Conservation (phyloP, 2,113 vertebrate genomes). For the Catharus fuscescens region DNA sequence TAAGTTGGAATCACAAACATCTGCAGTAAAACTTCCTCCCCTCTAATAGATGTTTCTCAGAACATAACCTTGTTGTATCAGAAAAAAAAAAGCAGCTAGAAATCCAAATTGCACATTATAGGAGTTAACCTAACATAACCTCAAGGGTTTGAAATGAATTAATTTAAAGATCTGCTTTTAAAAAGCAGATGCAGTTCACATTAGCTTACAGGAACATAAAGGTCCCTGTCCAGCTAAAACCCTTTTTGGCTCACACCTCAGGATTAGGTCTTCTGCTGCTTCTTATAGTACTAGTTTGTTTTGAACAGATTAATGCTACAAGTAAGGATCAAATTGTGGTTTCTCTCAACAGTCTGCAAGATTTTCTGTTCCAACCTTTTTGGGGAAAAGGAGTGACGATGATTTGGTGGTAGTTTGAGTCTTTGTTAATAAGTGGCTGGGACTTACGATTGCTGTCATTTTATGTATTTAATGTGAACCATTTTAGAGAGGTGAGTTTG, state of each 20-base stretch:
- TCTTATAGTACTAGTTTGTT: constrained; percentile 12
- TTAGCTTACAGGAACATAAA: background rate
- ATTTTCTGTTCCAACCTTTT: background rate
- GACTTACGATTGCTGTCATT: background rate
- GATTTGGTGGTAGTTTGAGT: background rate
- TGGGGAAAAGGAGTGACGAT: background rate
- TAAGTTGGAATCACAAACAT: constrained; percentile 80
- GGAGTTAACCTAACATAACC: constrained; percentile 52
- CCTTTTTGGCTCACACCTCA: constrained; percentile 25
- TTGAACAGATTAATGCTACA: background rate
- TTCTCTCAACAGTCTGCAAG: background rate
- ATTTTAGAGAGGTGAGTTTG: background rate
- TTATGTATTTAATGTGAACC: background rate
- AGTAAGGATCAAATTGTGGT: background rate
- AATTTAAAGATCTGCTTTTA: constrained; percentile 22
- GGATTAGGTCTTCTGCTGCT: background rate
- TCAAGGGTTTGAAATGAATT: background rate
- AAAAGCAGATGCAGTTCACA: background rate
- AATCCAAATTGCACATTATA: constrained; percentile 26
- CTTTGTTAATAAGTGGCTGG: background rate
- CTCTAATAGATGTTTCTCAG: constrained; percentile 71
- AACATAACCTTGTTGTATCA: constrained; percentile 70
- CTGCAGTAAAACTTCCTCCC: constrained; percentile 77
- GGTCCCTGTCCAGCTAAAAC: constrained; percentile 16
- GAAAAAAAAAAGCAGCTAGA: constrained; percentile 58